phyloP scores from a whole-genome alignment of 2,888 invertebrate genomes.

The Mechanitis messenoides region DNA sequence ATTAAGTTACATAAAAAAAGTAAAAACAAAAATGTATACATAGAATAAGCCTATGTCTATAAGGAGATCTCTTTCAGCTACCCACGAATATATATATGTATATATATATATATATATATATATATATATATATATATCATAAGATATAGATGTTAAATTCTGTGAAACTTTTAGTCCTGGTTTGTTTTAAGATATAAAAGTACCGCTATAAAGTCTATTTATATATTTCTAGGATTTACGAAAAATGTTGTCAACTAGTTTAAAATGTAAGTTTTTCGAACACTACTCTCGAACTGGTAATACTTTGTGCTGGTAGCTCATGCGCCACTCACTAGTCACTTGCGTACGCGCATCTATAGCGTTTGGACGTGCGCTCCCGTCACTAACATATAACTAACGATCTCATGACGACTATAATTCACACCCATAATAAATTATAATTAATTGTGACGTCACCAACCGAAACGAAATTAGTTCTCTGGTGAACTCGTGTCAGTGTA shows the following conservation, averaged over 20 bases:
- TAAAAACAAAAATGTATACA: too few relatives aligned
- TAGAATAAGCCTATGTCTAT: too few relatives aligned
- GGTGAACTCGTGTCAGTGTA: slow-evolving; percentile 35
- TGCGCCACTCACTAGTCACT: slow-evolving; percentile 38
- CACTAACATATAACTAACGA: slow-evolving; percentile 26
- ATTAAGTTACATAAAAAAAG: too few relatives aligned
- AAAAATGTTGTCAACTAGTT: background rate
- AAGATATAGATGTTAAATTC: too few relatives aligned
- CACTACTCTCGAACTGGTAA: slow-evolving; percentile 14
- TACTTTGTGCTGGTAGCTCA: slow-evolving; percentile 21
- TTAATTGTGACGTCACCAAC: slow-evolving; percentile 47
- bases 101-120: too few relatives aligned
- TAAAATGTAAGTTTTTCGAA: background rate
- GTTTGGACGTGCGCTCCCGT: slow-evolving; percentile 31
- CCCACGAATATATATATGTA: too few relatives aligned
- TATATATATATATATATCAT: too few relatives aligned
- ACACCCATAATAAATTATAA: slow-evolving; percentile 28
- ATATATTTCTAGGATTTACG: background rate
- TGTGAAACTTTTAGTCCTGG: too few relatives aligned
- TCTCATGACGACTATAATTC: slow-evolving; percentile 41
- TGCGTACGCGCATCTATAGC: slow-evolving; percentile 41
- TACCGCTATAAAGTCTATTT: background rate
- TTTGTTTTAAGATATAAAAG: too few relatives aligned
- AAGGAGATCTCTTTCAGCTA: too few relatives aligned
- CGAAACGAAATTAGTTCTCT: slow-evolving; percentile 39